Evolutionary conservation across 2,888 invertebrate species (phyloP).

Genomic region (Aricia artaxerxes): DNA sequence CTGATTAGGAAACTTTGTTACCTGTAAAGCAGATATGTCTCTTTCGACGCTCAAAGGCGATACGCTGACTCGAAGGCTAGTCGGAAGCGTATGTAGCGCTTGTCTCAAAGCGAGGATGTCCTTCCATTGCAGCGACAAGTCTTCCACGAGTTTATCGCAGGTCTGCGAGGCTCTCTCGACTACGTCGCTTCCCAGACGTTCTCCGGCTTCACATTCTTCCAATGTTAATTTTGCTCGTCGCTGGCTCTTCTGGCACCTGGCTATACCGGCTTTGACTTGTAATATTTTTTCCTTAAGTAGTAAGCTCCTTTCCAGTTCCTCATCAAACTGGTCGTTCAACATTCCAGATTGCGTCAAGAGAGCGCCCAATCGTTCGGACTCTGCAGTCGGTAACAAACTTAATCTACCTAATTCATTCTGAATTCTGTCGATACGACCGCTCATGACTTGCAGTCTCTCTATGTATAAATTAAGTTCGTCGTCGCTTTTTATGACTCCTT

Average conservation of each 20-base stretch:
- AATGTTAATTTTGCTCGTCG: conserved; percentile 82
- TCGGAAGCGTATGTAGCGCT: conserved; percentile 88
- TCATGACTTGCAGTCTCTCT: conserved; percentile 89
- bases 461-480: conserved; percentile 91
- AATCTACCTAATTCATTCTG: conserved; percentile 89
- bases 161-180: conserved; percentile 88
- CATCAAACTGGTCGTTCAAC: conserved; percentile 85
- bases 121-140: conserved; percentile 87
- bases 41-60: conserved; percentile 88
- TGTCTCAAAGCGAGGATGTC: conserved; percentile 88
- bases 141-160: conserved; percentile 86
- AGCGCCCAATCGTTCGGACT: conserved; percentile 88
- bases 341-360: conserved; percentile 85
- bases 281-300: conserved; percentile 87
- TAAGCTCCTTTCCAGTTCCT: conserved; percentile 88
- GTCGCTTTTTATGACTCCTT: conserved; percentile 90
- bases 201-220: conserved; percentile 87
- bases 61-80: conserved; percentile 86
- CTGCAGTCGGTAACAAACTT: conserved; percentile 86
- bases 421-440: conserved; percentile 86
- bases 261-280: conserved; percentile 86
- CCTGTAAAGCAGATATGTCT: conserved; percentile 84
- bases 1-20: conserved; percentile 39
- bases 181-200: conserved; percentile 86
- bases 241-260: conserved; percentile 84